Evolutionary conservation across 30 jellyfish, hydroid and myxozoan genomes (phyloP).

Genomic region (Pelagia noctiluca): DNA sequence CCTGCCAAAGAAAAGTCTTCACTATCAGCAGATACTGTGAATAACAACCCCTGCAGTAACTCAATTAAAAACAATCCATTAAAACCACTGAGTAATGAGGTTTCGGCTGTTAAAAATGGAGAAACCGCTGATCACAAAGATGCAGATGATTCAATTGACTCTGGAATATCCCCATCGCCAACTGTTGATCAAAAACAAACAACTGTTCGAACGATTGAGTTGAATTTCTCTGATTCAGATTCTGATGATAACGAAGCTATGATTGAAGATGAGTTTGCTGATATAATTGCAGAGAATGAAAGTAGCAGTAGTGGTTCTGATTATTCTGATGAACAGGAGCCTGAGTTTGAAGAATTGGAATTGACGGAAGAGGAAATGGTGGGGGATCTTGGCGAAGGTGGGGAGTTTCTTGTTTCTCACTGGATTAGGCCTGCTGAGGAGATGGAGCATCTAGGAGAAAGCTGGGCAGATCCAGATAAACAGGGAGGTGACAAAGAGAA

Average conservation of each 20-base stretch:
- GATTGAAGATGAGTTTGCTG: conserved; percentile 71
- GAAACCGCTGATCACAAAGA: no score
- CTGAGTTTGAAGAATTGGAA: conserved; percentile 36
- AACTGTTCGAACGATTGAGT: conserved; percentile 20
- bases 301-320: conserved; percentile 44
- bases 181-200: conserved; percentile 1
- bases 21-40: no score
- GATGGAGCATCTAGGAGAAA: neutral
- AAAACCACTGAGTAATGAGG: neutral
- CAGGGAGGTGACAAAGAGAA: neutral
- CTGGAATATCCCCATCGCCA: conserved; percentile 10
- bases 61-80: neutral
- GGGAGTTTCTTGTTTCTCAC: conserved; percentile 36
- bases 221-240: conserved; percentile 65
- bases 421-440: conserved; percentile 44
- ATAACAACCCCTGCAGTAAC: no score
- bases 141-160: no score
- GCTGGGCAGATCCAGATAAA: conserved; percentile 3
- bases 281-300: conserved; percentile 16
- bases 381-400: conserved; percentile 51
- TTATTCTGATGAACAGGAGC: conserved; percentile 42
- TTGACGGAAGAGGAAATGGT: conserved; percentile 63
- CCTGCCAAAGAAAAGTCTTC: no score
- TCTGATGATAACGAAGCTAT: conserved; percentile 65
- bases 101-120: conserved; percentile 26